Base-by-base conservation (phyloP, 2,888 invertebrate species). In the Microplitis manilae region DNA sequence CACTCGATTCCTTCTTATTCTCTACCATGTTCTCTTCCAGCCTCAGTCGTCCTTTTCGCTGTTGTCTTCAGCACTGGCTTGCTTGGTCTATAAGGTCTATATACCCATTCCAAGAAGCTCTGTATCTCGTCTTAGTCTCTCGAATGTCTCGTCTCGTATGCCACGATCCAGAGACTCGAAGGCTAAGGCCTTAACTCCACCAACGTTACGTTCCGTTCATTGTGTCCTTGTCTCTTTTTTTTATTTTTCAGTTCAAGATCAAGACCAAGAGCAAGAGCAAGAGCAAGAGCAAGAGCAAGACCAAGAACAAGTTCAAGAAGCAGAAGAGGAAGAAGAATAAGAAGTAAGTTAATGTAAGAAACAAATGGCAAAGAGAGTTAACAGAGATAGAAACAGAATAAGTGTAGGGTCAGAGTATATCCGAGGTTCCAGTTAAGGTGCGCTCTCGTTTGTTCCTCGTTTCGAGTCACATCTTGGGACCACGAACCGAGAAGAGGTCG, bases 361-460 rank as follows among this genome's bases (percentile, higher is more conserved):
- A 64, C 17, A 71, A 50, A 72, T 41, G 73, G 39, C 38, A 39
- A 72, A 62, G 62, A 75, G 75, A 77, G 50, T 74, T 20, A 64
- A 40, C 17, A 73, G 65, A 73, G 73, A 72, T 73, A 40, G 76
- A 79, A 73, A 67, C 60, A 64, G 75, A 80, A 68, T 76, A 68
- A 76, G 70, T 62, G 50, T 50, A 50, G 73, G 83, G 83, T 82
- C 81, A 81, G 79, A 50, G 50, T 50, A 50, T 30, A 30, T 30
- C 61, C 70, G 73, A 75, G 79, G 78, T 78, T 77, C 84, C 85
- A 85, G 87, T 86, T 86, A 87, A 87, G 86, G 84, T 87, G 87
- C 73, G 73, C 86, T 88, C 88, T 88, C 87, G 88, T 88, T 88
- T 88, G 88, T 88, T 88, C 85, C 87, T 88, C 87, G 86, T 88